Conservation (phyloP, 2,888 invertebrate genomes). For the Apotomis betuletana region DNA sequence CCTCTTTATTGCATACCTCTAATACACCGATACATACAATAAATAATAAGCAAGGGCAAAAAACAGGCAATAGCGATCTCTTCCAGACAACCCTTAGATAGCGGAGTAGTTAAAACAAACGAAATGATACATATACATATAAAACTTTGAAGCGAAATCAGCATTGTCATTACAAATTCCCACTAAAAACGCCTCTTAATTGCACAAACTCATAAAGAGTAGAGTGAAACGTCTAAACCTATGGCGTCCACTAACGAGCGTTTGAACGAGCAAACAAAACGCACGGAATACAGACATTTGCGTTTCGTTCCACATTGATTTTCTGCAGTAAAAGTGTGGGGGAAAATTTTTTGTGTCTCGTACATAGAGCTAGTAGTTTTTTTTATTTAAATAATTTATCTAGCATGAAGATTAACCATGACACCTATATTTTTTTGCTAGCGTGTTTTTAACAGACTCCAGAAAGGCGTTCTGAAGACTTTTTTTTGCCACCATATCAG, state of each 20-base stretch:
- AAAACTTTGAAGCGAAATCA: not conserved
- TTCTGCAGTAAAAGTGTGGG: slow-evolving; percentile 10
- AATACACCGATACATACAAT: too few relatives aligned
- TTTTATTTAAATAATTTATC: too few relatives aligned
- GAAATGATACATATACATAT: not conserved
- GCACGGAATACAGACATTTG: slow-evolving; percentile 37
- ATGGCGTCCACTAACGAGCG: slow-evolving; percentile 30
- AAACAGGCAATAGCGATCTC: too few relatives aligned
- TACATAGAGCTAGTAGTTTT: not conserved
- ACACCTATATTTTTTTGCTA: too few relatives aligned
- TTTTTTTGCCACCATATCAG: too few relatives aligned
- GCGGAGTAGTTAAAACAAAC: too few relatives aligned
- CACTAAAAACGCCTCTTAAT: not conserved
- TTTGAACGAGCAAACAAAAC: slow-evolving; percentile 30
- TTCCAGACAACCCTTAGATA: too few relatives aligned
- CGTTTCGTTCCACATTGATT: slow-evolving; percentile 34
- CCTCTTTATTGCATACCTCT: too few relatives aligned
- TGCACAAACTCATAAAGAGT: slow-evolving; percentile 5
- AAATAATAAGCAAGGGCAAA: too few relatives aligned
- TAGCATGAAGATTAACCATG: too few relatives aligned
- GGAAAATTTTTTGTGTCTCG: slow-evolving; percentile 4
- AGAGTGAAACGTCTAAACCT: slow-evolving; percentile 23
- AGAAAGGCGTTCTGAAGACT: too few relatives aligned
- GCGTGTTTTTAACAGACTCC: too few relatives aligned
- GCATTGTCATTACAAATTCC: not conserved